Evolutionary conservation across 2,113 vertebrate genomes (phyloP).

Genomic region (Trogon surrucura): DNA sequence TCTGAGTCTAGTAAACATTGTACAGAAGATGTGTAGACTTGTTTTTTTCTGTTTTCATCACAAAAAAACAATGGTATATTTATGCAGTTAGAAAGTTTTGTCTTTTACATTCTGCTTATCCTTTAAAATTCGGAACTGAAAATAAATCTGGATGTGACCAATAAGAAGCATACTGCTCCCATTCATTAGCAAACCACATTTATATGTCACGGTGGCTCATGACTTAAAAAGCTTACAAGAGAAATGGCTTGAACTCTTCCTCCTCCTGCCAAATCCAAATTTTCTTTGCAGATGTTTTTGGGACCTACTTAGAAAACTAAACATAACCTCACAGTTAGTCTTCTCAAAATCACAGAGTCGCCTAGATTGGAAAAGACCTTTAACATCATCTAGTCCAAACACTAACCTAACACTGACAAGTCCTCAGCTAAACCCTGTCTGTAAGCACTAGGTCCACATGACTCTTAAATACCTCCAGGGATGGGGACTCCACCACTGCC

Average conservation of each 20-base stretch:
- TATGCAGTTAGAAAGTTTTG: background rate
- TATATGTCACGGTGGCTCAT: background rate
- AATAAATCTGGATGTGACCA: background rate
- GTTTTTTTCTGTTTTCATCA: background rate
- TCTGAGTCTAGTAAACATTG: background rate
- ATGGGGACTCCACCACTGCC: no score
- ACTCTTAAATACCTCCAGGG: no score
- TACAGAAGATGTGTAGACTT: rapidly evolving
- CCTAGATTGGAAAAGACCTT: no score
- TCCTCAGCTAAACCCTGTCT: no score
- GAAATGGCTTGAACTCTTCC: background rate
- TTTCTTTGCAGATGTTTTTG: background rate
- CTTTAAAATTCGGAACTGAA: background rate
- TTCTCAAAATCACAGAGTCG: background rate
- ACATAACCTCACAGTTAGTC: background rate
- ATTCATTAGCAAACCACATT: background rate
- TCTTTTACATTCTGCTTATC: background rate
- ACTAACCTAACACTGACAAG: no score
- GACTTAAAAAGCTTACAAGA: background rate
- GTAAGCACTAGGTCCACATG: no score
- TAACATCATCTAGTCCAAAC: no score
- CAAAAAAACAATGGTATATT: background rate
- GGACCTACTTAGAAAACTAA: background rate
- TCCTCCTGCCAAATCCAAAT: background rate
- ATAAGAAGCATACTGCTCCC: background rate